These are phyloP conservation scores for Mesoclemmys tuberculata DNA, from an alignment of 2,113 vertebrate species.

Conservation along the genomic window DNA sequence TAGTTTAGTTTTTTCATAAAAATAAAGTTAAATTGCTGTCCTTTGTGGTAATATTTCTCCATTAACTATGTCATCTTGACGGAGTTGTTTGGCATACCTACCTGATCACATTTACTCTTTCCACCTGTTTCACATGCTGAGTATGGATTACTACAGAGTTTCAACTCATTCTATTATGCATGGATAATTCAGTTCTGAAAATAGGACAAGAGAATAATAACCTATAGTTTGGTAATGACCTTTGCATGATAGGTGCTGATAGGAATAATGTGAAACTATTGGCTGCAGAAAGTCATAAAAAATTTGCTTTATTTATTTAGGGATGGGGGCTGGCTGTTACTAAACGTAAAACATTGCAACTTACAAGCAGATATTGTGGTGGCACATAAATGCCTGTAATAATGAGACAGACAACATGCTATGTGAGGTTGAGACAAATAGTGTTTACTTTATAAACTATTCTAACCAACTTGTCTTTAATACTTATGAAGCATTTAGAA, in stretches of 20 bases:
- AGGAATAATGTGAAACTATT: neutral
- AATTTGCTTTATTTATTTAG: constrained; percentile 23
- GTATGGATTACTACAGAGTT: neutral
- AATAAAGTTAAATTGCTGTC: neutral
- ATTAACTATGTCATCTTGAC: neutral
- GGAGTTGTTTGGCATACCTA: neutral
- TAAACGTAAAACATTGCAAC: neutral
- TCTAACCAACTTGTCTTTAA: neutral
- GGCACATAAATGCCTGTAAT: neutral
- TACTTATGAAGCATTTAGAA: neutral
- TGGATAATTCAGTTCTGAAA: constrained; percentile 8
- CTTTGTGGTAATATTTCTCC: neutral
- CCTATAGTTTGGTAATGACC: neutral
- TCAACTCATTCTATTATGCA: neutral
- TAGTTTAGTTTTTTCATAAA: neutral
- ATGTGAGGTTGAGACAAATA: neutral
- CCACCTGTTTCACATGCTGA: neutral
- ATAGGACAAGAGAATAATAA: constrained; percentile 9
- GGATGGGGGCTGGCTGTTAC: neutral
- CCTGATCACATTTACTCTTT: constrained; percentile 20
- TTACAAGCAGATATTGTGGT: neutral
- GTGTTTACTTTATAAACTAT: neutral
- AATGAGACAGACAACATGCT: neutral
- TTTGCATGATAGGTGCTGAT: neutral
- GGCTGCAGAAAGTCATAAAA: neutral